phyloP scores from a whole-genome alignment of 2,113 vertebrate species.

The Aldabrachelys gigantea region DNA sequence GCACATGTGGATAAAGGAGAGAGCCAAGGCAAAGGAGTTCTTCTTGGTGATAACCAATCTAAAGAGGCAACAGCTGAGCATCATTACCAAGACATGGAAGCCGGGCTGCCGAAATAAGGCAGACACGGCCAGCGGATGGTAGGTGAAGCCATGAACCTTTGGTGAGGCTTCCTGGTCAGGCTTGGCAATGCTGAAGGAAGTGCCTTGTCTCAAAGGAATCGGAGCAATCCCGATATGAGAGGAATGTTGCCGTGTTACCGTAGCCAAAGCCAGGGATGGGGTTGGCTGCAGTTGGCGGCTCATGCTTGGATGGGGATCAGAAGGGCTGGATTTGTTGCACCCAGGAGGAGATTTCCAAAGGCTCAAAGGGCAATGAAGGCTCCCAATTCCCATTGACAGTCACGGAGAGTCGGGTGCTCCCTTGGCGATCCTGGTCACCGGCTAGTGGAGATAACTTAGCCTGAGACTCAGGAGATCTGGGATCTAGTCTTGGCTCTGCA shows the following conservation, averaged over 20 bases:
- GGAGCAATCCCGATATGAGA: not conserved
- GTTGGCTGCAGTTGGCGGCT: too few species aligned
- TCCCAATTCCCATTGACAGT: not conserved
- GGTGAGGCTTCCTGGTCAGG: not conserved
- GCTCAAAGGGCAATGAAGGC: not conserved
- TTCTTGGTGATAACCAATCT: too few species aligned
- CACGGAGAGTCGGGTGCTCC: not conserved
- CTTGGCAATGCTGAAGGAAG: not conserved
- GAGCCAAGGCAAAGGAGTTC: not conserved
- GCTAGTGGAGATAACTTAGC: too few species aligned
- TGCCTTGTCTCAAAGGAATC: not conserved
- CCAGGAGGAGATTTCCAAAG: not conserved
- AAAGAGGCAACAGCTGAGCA: not conserved
- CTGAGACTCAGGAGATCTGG: not conserved
- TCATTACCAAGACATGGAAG: not conserved
- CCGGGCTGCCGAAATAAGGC: not conserved
- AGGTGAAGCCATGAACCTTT: not conserved
- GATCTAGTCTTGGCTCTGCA: not conserved
- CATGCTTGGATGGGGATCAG: not conserved
- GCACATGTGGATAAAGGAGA: not conserved
- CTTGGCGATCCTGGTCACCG: not conserved
- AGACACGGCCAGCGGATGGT: not conserved
- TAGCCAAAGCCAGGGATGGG: not conserved
- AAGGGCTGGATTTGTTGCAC: not conserved
- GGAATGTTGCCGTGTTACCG: not conserved